These are phyloP conservation scores for Tychaedon coryphoeus DNA, from an alignment of 2,113 vertebrate genomes.

Conservation along the genomic window DNA sequence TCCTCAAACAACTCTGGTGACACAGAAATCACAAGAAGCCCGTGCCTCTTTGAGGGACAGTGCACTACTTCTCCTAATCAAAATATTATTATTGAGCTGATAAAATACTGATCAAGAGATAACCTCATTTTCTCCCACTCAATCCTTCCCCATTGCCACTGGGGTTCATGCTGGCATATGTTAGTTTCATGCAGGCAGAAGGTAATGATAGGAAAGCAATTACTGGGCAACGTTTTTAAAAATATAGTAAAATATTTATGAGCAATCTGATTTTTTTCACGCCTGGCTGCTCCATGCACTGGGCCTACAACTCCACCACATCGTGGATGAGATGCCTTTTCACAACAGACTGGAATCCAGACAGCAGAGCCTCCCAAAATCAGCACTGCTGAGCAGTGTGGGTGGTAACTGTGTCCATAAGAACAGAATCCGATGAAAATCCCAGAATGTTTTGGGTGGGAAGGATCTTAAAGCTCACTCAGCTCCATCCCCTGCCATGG, in stretches of 20 bases:
- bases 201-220: not conserved
- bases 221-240: not conserved
- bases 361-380: not conserved
- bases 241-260: not conserved
- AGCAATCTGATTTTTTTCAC: not conserved
- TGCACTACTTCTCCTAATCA: not conserved
- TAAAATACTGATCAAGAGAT: not conserved
- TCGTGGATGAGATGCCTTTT: not conserved
- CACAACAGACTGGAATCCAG: not conserved
- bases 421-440: not conserved
- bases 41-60: not conserved
- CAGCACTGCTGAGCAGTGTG: not conserved
- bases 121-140: not conserved
- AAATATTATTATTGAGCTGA: not conserved
- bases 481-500: not conserved
- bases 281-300: not conserved
- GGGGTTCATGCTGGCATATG: not conserved
- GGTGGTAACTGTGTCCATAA: rapidly evolving
- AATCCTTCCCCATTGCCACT: not conserved
- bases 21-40: not conserved
- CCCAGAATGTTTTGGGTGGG: not conserved
- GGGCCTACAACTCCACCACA: not conserved
- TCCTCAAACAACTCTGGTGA: not conserved
- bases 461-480: not conserved
- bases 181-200: not conserved